Base-by-base conservation (phyloP, 2,888 invertebrate species). In the Crepidodera aurea region DNA sequence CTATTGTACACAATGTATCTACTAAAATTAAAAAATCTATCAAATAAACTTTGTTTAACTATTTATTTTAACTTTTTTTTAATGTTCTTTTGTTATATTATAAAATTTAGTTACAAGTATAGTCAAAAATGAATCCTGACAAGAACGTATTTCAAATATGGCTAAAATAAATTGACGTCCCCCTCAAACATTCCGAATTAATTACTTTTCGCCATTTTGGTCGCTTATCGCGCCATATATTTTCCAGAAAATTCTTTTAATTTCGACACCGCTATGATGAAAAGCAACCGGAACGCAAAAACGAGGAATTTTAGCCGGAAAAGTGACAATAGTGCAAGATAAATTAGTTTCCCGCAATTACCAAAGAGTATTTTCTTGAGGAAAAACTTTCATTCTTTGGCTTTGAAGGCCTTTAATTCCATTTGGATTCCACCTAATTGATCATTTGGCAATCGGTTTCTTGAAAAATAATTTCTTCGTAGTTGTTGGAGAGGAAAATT, bases 281-380 rank as follows among this genome's bases (percentile, higher is more conserved):
- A 60, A 60, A 39, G 18, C 40, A 18, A 39, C 34, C 40, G 7
- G 7, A n/a, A 34, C 29, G 27, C 39, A 53, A 54, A 60, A 60
- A 60, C 34, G 39, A 29, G 10, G 39, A 51, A 48, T 25, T 53
- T 48, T 39, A 16, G 16, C 60, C 29, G 19, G 19, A 60, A 10
- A 40, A 60, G 46, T 39, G 53, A 60, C 54, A 54, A 54, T 48
- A 48, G 46, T 51, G 53, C 39, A 53, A 54, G 60, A 60, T 60
- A 39, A 60, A 60, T 60, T 46, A 48, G 60, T 48, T 48, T 54
- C n/a, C 53, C 39, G 53, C 48, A 60, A 60, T 54, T 60, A 60
- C 53, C 27, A 44, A 54, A 54, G 42, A 32, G n/a, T 18, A 32
- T 54, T 54, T 54, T 32, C 42, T 54, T 27, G 60, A 10, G 34